Conservation (phyloP, 1,140 invertebrate genomes). For the Conus betulinus region DNA sequence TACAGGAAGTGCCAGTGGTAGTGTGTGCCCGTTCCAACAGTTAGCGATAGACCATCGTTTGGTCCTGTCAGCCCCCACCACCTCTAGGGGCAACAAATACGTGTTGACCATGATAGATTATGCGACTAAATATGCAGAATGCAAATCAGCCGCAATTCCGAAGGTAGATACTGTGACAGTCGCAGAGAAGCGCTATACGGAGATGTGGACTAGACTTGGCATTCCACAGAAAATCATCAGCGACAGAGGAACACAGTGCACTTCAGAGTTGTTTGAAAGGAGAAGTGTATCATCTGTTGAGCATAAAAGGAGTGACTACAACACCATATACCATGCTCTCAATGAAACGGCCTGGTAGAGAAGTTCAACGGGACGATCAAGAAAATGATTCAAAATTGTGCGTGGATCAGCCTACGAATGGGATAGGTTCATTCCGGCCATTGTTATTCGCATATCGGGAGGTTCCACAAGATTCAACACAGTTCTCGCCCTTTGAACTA, state of each 20-base stretch:
- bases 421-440: slow-evolving; percentile 60
- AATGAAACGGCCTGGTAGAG: slow-evolving; percentile 44
- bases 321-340: neutral
- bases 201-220: slow-evolving; percentile 72
- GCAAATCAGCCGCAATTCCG: slow-evolving; percentile 37
- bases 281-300: slow-evolving; percentile 47
- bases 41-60: slow-evolving; percentile 48
- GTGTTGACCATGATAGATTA: slow-evolving; percentile 50
- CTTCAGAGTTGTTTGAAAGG: neutral
- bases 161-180: slow-evolving; percentile 42
- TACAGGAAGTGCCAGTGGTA: slow-evolving; percentile 43
- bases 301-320: neutral
- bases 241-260: slow-evolving; percentile 43
- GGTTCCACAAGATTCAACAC: slow-evolving; percentile 28
- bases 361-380: slow-evolving; percentile 53
- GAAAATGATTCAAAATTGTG: slow-evolving; percentile 53
- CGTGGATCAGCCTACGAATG: slow-evolving; percentile 56
- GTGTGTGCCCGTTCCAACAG: slow-evolving; percentile 47
- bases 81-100: slow-evolving; percentile 47
- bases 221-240: slow-evolving; percentile 63
- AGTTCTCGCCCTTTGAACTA: slow-evolving; percentile 39
- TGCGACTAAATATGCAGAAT: slow-evolving; percentile 44
- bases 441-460: slow-evolving; percentile 39
- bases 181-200: slow-evolving; percentile 42
- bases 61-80: slow-evolving; percentile 38